Percentiles rank a stretch among this genome's conserved stretches.
Conservation (phyloP, 1,140 invertebrate species). For the Aphis craccivora region DNA sequence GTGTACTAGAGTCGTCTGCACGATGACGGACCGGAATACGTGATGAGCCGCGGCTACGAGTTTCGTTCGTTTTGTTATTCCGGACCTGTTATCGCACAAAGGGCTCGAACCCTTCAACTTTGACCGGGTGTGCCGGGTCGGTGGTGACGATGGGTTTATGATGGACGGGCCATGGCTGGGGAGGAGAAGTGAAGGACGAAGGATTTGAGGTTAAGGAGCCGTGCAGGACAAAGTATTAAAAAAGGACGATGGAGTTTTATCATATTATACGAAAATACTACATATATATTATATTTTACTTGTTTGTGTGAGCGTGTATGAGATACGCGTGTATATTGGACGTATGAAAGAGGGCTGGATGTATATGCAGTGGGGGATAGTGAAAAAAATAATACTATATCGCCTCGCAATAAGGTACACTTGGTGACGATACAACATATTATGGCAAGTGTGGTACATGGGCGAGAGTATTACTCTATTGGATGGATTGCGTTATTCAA, state of each 20-base stretch:
- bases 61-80: slow-evolving; percentile 47
- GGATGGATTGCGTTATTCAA: not conserved
- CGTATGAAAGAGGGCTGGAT: not conserved
- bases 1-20: not conserved
- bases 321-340: not conserved
- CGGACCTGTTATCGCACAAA: slow-evolving; percentile 48
- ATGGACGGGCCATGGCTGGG: not conserved
- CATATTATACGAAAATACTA: not conserved
- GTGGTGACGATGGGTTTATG: slow-evolving; percentile 43
- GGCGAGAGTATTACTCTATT: not conserved
- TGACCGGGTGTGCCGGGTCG: slow-evolving; percentile 39
- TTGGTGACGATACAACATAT: slow-evolving; percentile 38
- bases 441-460: not conserved
- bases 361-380: not conserved
- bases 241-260: slow-evolving; percentile 38
- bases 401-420: slow-evolving; percentile 31
- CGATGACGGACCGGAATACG: slow-evolving; percentile 46
- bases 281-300: not conserved
- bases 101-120: slow-evolving; percentile 56
- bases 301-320: not conserved
- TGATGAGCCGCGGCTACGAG: slow-evolving; percentile 3
- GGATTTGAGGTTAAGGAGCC: slow-evolving; percentile 1
- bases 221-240: slow-evolving; percentile 47
- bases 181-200: too few species aligned
- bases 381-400: not conserved